A percentile compares a stretch with the other conserved stretches of the same genome.
phyloP scores from a whole-genome alignment of 2,113 vertebrate species.

The Sebastes fasciatus region DNA sequence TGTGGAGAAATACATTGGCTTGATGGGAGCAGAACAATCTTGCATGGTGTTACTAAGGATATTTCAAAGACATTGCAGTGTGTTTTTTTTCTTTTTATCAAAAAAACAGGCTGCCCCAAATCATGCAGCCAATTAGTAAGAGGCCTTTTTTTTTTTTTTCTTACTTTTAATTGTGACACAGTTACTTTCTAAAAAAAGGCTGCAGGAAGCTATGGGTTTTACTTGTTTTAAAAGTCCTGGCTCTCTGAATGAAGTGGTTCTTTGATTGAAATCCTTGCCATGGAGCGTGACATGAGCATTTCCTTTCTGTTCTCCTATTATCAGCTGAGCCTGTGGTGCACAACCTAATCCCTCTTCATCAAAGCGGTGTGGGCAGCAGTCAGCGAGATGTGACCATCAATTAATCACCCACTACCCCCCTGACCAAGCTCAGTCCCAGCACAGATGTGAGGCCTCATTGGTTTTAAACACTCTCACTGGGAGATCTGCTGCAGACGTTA shows the following conservation, averaged over 20 bases:
- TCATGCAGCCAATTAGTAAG: constrained; percentile 40
- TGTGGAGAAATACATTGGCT: not conserved
- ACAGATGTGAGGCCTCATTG: constrained; percentile 79
- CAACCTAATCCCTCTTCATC: constrained; percentile 89
- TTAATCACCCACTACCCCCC: constrained; percentile 83
- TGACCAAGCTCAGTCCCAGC: constrained; percentile 74
- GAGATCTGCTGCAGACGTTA: constrained; percentile 70
- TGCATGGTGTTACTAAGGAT: not conserved
- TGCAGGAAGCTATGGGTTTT: constrained; percentile 54
- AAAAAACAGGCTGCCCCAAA: not conserved
- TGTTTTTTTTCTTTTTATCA: not conserved
- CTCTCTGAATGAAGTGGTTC: constrained; percentile 68
- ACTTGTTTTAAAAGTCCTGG: constrained; percentile 64
- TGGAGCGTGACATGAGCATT: constrained; percentile 80
- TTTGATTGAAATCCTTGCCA: constrained; percentile 84
- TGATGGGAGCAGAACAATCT: not conserved
- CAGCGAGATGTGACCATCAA: constrained; percentile 84
- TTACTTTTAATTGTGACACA: not conserved
- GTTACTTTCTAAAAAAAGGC: constrained; percentile 10
- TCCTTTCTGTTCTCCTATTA: constrained; percentile 82
- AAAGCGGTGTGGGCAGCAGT: constrained; percentile 84
- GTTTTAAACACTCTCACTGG: constrained; percentile 78
- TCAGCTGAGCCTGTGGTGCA: constrained; percentile 83
- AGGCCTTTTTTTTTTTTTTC: not conserved
- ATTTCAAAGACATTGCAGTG: constrained; percentile 13